These are phyloP conservation scores for Neelides sp. DNA, from an alignment of 1,140 invertebrate species.

Conservation along the genomic window DNA sequence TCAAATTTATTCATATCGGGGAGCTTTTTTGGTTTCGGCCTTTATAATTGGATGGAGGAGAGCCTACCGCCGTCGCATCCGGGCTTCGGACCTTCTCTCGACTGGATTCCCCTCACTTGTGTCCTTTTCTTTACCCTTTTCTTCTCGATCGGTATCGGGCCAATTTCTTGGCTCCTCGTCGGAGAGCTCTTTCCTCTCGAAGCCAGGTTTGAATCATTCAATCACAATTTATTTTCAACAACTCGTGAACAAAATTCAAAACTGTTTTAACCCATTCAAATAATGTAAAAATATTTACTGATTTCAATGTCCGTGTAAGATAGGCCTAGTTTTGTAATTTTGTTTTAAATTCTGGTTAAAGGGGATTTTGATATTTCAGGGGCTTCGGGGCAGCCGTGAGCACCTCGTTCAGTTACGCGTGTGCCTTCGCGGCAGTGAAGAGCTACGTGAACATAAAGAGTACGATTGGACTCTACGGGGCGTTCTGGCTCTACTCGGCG, in stretches of 20 bases:
- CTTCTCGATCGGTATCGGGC: conserved; percentile 75
- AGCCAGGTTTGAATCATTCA: conserved; percentile 38
- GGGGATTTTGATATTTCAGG: too few species aligned
- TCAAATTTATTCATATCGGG: conserved; percentile 66
- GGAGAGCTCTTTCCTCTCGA: conserved; percentile 76
- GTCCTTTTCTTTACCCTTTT: conserved; percentile 67
- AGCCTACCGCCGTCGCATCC: conserved; percentile 24
- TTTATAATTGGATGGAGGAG: conserved; percentile 31
- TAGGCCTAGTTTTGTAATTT: background rate
- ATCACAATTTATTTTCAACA: too few species aligned
- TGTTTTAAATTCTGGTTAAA: too few species aligned
- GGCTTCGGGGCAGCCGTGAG: conserved; percentile 69
- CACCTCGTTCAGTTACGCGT: conserved; percentile 71
- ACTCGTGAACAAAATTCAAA: too few species aligned
- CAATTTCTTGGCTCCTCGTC: conserved; percentile 71
- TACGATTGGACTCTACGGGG: conserved; percentile 58
- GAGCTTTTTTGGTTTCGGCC: conserved; percentile 31
- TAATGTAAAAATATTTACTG: too few species aligned
- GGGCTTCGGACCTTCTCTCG: conserved; percentile 37
- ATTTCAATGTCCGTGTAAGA: background rate
- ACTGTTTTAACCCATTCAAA: too few species aligned
- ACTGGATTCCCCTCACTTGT: conserved; percentile 70
- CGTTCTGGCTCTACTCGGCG: conserved; percentile 72
- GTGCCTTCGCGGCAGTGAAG: conserved; percentile 76
- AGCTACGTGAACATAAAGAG: conserved; percentile 68